These are phyloP conservation scores for Zootoca vivipara DNA, from an alignment of 2,113 vertebrate species.

Conservation along the genomic window DNA sequence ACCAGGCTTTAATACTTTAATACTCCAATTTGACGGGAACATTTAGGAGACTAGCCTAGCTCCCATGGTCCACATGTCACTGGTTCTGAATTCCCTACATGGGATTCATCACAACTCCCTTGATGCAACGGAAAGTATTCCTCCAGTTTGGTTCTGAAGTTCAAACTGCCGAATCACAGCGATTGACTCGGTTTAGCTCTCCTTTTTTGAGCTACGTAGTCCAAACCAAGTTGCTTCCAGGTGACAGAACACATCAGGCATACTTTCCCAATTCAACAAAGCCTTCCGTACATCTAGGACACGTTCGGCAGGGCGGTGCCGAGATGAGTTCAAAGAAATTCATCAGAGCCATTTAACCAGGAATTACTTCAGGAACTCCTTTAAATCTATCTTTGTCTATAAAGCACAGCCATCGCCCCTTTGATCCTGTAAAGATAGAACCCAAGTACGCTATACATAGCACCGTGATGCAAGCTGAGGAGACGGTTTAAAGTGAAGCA, in stretches of 20 bases:
- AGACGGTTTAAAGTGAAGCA: constrained; percentile 59
- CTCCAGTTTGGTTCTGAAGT: neutral
- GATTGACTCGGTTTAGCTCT: constrained; percentile 46
- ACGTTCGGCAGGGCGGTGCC: constrained; percentile 53
- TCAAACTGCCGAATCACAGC: neutral
- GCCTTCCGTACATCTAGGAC: constrained; percentile 63
- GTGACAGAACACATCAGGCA: constrained; percentile 53
- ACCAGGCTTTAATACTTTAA: too few species aligned
- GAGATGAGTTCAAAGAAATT: constrained; percentile 71
- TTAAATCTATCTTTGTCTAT: constrained; percentile 73
- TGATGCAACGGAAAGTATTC: neutral
- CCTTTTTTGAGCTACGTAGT: constrained; percentile 39
- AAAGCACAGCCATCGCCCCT: constrained; percentile 61
- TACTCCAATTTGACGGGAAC: too few species aligned
- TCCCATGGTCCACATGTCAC: too few species aligned
- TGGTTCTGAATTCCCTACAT: neutral
- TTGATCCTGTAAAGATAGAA: constrained; percentile 71
- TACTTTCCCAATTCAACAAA: constrained; percentile 67
- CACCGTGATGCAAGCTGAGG: constrained; percentile 56
- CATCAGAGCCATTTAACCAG: constrained; percentile 62
- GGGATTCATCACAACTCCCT: neutral
- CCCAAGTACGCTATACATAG: constrained; percentile 51
- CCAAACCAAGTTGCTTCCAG: constrained; percentile 68
- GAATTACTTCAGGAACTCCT: constrained; percentile 70
- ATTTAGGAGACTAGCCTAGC: too few species aligned